A percentile compares a stretch with the other conserved stretches of the same genome.
phyloP scores from a whole-genome alignment of 2,888 invertebrate species.

The Cylindroiulus punctatus region DNA sequence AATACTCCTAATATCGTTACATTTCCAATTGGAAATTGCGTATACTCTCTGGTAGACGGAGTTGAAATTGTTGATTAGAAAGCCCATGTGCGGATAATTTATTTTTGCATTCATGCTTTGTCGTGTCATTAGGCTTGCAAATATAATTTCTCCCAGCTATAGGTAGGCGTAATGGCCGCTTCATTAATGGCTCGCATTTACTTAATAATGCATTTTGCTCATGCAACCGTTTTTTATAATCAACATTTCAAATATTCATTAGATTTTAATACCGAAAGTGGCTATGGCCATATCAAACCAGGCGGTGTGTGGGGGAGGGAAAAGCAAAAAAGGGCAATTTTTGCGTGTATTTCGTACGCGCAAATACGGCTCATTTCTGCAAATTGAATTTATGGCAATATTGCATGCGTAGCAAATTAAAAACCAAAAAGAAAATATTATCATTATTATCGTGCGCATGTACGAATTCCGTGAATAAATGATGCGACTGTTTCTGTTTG shows the following conservation, averaged over 20 bases:
- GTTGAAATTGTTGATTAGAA: too few species aligned
- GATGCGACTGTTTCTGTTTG: background rate
- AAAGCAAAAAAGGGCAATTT: background rate
- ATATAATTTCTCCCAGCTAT: background rate
- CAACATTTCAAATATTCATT: constrained; percentile 10
- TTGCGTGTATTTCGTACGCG: too few species aligned
- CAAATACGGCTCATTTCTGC: background rate
- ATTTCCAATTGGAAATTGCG: too few species aligned
- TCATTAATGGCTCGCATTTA: background rate
- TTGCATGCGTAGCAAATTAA: background rate
- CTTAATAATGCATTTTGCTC: background rate
- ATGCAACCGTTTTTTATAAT: background rate
- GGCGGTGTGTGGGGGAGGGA: too few species aligned
- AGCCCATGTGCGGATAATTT: too few species aligned
- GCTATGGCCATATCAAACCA: background rate
- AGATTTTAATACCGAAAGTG: background rate
- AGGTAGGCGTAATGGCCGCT: background rate
- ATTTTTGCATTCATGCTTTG: too few species aligned
- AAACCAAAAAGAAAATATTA: background rate
- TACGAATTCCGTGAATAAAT: background rate
- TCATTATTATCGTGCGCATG: background rate
- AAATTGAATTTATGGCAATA: constrained; percentile 18
- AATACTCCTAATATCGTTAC: too few species aligned
- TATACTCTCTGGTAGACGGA: too few species aligned
- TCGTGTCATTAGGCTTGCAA: background rate